These are phyloP conservation scores for Oryzias melastigma DNA, from an alignment of 2,113 vertebrate species.

Conservation along the genomic window DNA sequence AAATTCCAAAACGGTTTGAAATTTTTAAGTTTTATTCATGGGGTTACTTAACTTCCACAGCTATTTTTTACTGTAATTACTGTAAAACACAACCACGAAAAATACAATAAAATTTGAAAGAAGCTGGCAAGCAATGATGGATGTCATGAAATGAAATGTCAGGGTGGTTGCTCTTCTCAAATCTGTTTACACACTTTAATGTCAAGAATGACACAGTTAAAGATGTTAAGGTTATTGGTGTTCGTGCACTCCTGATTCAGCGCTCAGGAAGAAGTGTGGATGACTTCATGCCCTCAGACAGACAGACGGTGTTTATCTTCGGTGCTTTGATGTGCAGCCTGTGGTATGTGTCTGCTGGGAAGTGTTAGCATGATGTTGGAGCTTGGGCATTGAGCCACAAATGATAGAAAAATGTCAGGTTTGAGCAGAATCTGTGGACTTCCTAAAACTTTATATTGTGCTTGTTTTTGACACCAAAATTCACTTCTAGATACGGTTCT, in stretches of 20 bases:
- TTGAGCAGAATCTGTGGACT: too few species aligned
- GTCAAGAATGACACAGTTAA: constrained; percentile 15
- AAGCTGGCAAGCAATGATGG: background rate
- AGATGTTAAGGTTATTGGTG: constrained; percentile 14
- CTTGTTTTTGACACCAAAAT: background rate
- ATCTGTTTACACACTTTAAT: constrained; percentile 7
- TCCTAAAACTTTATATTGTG: background rate
- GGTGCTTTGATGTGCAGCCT: constrained; percentile 36
- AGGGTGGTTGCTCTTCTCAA: background rate
- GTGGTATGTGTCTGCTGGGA: constrained; percentile 37
- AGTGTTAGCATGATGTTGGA: constrained; percentile 30
- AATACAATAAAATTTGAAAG: too few species aligned
- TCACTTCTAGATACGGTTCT: too few species aligned
- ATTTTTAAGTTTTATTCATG: too few species aligned
- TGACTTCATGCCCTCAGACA: constrained; percentile 57
- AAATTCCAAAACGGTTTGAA: too few species aligned
- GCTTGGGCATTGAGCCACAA: background rate
- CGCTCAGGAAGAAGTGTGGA: background rate
- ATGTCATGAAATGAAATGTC: background rate
- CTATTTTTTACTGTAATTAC: too few species aligned
- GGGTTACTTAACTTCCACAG: too few species aligned
- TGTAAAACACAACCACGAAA: too few species aligned
- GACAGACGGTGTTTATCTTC: constrained; percentile 45
- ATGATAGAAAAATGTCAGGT: background rate
- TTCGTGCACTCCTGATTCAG: constrained; percentile 24